Evolutionary conservation across 2,888 invertebrate genomes (phyloP).

Genomic region (Agelastica alni): DNA sequence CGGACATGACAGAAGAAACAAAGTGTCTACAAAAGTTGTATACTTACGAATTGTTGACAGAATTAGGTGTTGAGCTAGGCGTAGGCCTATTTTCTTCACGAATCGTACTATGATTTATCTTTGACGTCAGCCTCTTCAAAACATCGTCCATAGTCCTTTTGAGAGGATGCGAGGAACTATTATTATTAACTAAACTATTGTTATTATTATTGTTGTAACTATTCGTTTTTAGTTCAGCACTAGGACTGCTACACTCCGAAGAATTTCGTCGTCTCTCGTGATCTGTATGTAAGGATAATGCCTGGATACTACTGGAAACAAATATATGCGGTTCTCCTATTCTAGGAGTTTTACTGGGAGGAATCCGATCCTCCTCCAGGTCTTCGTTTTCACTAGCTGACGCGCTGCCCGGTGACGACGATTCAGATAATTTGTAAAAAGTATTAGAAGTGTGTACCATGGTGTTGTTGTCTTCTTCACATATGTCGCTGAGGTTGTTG

Average conservation of each 20-base stretch:
- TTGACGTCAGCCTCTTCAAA: constrained; percentile 79
- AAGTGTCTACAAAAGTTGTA: no score
- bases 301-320: constrained; percentile 50
- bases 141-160: constrained; percentile 92
- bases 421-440: constrained; percentile 54
- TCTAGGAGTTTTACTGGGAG: constrained; percentile 56
- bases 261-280: constrained; percentile 60
- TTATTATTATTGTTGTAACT: constrained; percentile 63
- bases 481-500: constrained; percentile 63
- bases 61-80: constrained; percentile 68
- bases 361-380: constrained; percentile 55
- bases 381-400: constrained; percentile 57
- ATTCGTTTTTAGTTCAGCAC: constrained; percentile 67
- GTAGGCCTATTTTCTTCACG: constrained; percentile 74
- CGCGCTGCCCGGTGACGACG: constrained; percentile 54
- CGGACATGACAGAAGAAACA: no score
- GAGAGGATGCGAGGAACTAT: constrained; percentile 63
- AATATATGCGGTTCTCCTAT: constrained; percentile 46
- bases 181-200: constrained; percentile 67
- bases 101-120: constrained; percentile 78
- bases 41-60: constrained; percentile 55
- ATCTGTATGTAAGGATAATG: constrained; percentile 62
- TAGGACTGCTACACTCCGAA: constrained; percentile 76
- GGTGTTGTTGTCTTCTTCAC: constrained; percentile 61
- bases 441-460: constrained; percentile 48